These are phyloP conservation scores for Drosophila mayaguana DNA, from an alignment of 2,888 invertebrate genomes.

Conservation along the genomic window DNA sequence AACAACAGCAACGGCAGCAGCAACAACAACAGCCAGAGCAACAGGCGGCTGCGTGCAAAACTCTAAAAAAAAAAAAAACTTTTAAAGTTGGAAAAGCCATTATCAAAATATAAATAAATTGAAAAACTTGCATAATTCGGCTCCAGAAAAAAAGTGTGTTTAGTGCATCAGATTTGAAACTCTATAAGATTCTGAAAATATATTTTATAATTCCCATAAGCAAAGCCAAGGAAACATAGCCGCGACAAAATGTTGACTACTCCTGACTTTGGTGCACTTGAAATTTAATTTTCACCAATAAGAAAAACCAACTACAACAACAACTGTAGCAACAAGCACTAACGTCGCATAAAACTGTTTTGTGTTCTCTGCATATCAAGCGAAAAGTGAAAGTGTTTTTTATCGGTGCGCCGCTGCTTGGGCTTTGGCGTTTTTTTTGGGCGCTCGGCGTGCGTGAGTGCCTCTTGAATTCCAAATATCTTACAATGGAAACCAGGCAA, in stretches of 20 bases:
- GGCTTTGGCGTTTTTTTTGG: slow-evolving; percentile 32
- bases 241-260: slow-evolving; percentile 67
- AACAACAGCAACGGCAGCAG: slow-evolving; percentile 13
- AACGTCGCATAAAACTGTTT: slow-evolving; percentile 55
- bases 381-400: slow-evolving; percentile 77
- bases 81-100: slow-evolving; percentile 8
- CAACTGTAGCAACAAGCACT: slow-evolving; percentile 9
- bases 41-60: slow-evolving; percentile 32
- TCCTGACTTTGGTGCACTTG: slow-evolving; percentile 59
- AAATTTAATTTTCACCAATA: slow-evolving; percentile 43
- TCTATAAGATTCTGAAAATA: not conserved
- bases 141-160: slow-evolving; percentile 28
- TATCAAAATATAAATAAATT: not conserved
- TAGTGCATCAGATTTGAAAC: slow-evolving; percentile 11
- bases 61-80: slow-evolving; percentile 11
- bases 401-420: slow-evolving; percentile 27
- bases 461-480: slow-evolving; percentile 73
- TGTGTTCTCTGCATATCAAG: slow-evolving; percentile 77
- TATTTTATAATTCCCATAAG: not conserved
- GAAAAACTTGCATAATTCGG: not conserved
- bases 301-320: slow-evolving; percentile 2
- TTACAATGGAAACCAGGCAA: slow-evolving; percentile 72
- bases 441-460: slow-evolving; percentile 65
- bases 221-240: slow-evolving; percentile 15
- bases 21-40: slow-evolving; percentile 21